Conservation (phyloP, 2,113 vertebrate species). For the Rhadina sibilatrix region DNA sequence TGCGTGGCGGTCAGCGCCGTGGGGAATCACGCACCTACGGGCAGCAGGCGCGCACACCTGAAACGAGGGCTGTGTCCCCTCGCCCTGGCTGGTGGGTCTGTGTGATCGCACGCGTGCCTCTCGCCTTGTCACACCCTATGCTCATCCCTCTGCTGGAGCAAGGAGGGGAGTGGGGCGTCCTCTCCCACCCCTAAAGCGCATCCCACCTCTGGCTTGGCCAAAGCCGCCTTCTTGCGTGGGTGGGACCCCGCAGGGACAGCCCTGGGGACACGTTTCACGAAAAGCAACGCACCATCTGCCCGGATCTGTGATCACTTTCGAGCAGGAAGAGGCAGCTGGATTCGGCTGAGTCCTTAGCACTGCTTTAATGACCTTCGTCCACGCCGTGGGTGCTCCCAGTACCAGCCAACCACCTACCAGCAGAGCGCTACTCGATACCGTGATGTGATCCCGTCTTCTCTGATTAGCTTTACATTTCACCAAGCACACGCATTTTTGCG, state of each 20-base stretch:
- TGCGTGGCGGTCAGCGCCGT: background rate
- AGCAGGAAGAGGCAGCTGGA: conserved; percentile 21
- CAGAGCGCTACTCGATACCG: background rate
- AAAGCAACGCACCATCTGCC: background rate
- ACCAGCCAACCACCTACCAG: background rate
- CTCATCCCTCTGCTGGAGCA: background rate
- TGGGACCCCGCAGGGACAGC: background rate
- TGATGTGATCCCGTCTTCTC: background rate
- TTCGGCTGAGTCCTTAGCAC: background rate
- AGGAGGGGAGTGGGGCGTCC: background rate
- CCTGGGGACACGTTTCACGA: background rate
- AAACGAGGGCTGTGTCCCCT: rapidly evolving
- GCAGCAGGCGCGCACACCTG: background rate
- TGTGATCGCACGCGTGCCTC: background rate
- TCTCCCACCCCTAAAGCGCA: rapidly evolving
- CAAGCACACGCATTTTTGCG: conserved; percentile 11
- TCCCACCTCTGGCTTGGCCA: background rate
- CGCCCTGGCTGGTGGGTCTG: background rate
- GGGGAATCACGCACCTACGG: background rate
- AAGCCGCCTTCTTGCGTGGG: background rate
- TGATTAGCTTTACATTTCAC: conserved; percentile 19
- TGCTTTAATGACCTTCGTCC: background rate
- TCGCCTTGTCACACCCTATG: rapidly evolving
- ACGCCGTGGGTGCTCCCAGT: background rate
- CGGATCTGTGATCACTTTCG: background rate